Base-by-base conservation (phyloP, 2,113 vertebrate species). In the Elephantulus edwardii region DNA sequence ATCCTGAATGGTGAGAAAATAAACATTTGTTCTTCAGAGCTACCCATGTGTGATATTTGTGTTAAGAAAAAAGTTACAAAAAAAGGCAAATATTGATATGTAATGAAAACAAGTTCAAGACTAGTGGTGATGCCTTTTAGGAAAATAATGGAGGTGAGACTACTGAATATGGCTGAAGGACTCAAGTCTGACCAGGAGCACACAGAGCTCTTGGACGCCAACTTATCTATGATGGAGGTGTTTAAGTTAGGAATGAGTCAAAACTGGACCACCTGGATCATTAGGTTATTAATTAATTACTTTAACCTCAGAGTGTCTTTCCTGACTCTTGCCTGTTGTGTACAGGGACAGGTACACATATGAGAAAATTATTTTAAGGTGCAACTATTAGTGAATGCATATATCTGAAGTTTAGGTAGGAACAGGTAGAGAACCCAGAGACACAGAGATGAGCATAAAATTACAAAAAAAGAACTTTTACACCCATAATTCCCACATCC, bases 261-360 rank as follows among this genome's bases (percentile, higher is more conserved):
- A 6, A n/a, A 35, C 33, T 30, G 64, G 30, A 68, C 6, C 35
- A 44, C 20, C 24, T 10, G 7, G 56, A 58, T 70, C 58, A 48
- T 24, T 22, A 56, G 1, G 3, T 74, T 6, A 76, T 79, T 87
- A 28, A 40, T 71, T 52, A 92, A 78, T 88, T 70, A 24, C 3
- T 6, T 17, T 11, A 62, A 87, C 14, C 12, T 35, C 19, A 77
- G 26, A 42, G 2, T 87, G 58, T 52, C 1, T 48, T 33, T 92
- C 48, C 28, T 58, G 12, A 60, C 33, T 76, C 58, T 26, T 33
- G 1, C n/a, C 38, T 48, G 24, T 11, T 35, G 13, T 11, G 2
- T n/a, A 1, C 26, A 1, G 38, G 13, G 11, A 0, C 17, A 16
- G 1, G 2, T 7, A 35, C 33, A 52, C 14, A 12, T 3, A 22